Evolutionary conservation across 2,888 invertebrate genomes (phyloP), one percentile per base, ranked within the genome.

Genomic region (Polymixis lichenea): DNA sequence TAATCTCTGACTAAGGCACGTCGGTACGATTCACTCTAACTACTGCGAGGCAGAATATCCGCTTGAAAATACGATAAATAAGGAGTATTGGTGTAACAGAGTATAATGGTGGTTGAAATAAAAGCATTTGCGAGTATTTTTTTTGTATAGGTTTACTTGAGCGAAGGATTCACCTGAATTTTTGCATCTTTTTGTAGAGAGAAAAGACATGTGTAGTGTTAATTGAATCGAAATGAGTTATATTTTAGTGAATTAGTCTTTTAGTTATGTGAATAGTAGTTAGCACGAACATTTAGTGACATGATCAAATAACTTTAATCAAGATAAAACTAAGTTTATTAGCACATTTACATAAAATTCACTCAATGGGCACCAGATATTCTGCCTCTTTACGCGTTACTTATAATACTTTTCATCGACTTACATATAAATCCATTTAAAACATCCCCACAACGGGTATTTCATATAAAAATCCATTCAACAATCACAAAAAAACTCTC

Each of bases 1-100:
- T 93, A 93, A 95, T 95, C 92, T 95, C 95, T 90, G 90, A 93
- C 68, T 93, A 95, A 95, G 95, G 95, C 95, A 95, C 95, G 91
- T 93, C 73, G 88, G 89, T 91, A 87, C 89, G 87, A 78, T 82
- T 88, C 76, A 87, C 87, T 89, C 90, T 91, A 91, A 56, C 75
- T 75, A 77, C 28, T 19, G 38, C 25, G 79, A 82, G 82, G 66
- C 87, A 78, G 86, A 78, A 62, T 51, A 58, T 51, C 38, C 43
- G 19, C 38, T 6, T 28, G 22, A 8, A 17, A 19, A 62, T 2
- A 28, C 51, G 13, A 19, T 25, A 19, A 49, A 53, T 49, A 61
- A 60, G 32, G 65, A 70, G 56, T 77, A 77, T 77, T 64, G 1
- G 22, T 69, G 17, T 28, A 15, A 22, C 15, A 64, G 22, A 78